Evolutionary conservation across 2,797 vertebrate genomes (phyloP).

Genomic region (Psittacula echo): DNA sequence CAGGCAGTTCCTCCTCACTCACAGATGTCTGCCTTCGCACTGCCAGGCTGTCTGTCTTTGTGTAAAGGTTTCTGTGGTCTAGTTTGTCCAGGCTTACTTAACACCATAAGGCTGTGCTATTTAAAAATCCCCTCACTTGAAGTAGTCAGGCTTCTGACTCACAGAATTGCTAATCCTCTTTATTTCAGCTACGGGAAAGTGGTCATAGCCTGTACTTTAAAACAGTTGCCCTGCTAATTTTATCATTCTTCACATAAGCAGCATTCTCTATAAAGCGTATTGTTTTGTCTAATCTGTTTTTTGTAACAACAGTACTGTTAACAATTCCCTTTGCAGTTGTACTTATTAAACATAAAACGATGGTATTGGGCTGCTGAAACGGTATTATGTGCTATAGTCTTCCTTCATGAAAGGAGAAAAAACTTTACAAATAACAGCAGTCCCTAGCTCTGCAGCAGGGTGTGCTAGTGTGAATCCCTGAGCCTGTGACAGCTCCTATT

Average conservation of each 20-base stretch:
- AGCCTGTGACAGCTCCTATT: conserved; percentile 9
- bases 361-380: background rate
- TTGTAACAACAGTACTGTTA: background rate
- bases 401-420: background rate
- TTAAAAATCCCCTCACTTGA: background rate
- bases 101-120: background rate
- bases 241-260: background rate
- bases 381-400: background rate
- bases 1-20: background rate
- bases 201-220: background rate
- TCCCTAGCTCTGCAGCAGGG: background rate
- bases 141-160: background rate
- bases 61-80: background rate
- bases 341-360: conserved; percentile 9
- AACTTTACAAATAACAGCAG: background rate
- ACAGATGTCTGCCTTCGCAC: background rate
- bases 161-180: background rate
- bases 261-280: background rate
- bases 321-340: background rate
- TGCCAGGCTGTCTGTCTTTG: background rate
- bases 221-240: background rate
- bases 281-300: conserved; percentile 12
- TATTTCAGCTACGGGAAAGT: background rate
- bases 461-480: background rate
- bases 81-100: background rate